These are phyloP conservation scores for Monodelphis domestica DNA, from an alignment of 2,797 vertebrate species.

Conservation along the genomic window DNA sequence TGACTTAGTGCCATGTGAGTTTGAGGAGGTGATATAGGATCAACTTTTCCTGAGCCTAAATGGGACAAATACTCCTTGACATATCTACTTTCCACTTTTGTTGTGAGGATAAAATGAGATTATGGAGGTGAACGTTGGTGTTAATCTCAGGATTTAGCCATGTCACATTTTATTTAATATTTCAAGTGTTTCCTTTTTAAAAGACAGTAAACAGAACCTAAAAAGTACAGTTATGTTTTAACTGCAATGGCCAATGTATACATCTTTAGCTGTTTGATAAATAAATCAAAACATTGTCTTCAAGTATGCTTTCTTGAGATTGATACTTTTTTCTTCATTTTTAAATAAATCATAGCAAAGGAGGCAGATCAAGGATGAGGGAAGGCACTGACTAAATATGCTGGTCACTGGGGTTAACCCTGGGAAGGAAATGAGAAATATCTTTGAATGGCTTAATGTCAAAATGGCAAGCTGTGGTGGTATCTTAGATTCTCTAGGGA, in stretches of 20 bases:
- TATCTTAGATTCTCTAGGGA: neutral
- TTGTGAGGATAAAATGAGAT: neutral
- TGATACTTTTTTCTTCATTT: neutral
- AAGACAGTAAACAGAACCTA: neutral
- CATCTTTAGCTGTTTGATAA: slow-evolving; percentile 19
- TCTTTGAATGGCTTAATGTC: neutral
- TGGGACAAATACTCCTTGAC: neutral
- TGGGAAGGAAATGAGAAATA: neutral
- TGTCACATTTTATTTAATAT: neutral
- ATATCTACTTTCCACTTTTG: neutral
- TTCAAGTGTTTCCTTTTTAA: neutral
- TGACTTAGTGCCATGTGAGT: neutral
- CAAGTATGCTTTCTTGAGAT: neutral
- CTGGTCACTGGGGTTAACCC: neutral
- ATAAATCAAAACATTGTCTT: neutral
- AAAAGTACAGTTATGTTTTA: neutral
- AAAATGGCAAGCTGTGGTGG: too few species aligned
- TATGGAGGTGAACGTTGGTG: neutral
- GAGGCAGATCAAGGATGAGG: neutral
- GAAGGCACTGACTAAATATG: neutral
- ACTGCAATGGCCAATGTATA: neutral
- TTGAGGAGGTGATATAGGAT: neutral
- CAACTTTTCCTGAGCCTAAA: neutral
- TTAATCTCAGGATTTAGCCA: neutral
- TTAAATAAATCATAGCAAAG: neutral